phyloP scores from a whole-genome alignment of 2,888 invertebrate species.

The Amorpha juglandis region DNA sequence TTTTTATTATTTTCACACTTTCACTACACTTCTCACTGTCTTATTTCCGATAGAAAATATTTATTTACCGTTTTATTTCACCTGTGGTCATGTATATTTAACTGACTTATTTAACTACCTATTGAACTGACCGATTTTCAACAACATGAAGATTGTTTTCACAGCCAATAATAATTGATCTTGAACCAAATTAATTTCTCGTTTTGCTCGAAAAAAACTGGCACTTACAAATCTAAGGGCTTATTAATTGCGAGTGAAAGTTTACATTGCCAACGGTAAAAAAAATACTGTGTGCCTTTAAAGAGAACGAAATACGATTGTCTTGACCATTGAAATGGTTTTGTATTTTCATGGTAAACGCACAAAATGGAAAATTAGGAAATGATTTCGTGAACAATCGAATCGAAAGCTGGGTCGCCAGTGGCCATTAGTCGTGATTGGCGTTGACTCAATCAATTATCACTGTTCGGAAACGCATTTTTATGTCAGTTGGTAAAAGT shows the following conservation, averaged over 20 bases:
- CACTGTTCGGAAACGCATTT: conserved; percentile 45
- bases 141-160: neutral
- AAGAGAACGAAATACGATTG: conserved; percentile 31
- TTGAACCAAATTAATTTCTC: neutral
- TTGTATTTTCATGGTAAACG: conserved; percentile 40
- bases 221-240: neutral
- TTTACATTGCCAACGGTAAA: neutral
- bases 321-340: conserved; percentile 34
- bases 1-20: neutral
- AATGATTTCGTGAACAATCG: conserved; percentile 51
- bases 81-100: too few relatives aligned
- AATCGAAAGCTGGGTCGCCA: conserved; percentile 49
- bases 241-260: conserved; percentile 14
- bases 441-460: conserved; percentile 50
- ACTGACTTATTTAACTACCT: neutral
- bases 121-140: conserved; percentile 4
- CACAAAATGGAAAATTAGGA: conserved; percentile 46
- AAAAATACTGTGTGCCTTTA: conserved; percentile 25
- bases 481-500: conserved; percentile 50
- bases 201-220: neutral
- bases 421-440: conserved; percentile 45
- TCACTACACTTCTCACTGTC: neutral
- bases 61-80: too few relatives aligned
- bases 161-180: neutral
- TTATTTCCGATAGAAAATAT: neutral